Percentiles rank a stretch among this genome's conserved stretches.
These are phyloP conservation scores for Nysson spinosus DNA, from an alignment of 2,888 invertebrate species.

Conservation along the genomic window DNA sequence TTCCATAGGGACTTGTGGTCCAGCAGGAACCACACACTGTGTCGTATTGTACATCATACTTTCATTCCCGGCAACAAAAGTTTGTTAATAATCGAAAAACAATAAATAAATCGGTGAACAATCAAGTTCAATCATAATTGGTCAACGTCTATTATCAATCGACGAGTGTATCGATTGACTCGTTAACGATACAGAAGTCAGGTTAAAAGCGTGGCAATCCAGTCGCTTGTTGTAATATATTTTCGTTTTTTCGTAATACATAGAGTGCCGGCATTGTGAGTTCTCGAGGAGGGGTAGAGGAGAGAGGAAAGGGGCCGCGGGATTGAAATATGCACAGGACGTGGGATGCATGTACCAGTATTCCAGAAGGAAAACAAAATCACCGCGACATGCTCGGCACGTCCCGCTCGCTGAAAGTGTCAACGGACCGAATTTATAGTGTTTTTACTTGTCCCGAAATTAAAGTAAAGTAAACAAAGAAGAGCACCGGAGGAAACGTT, in stretches of 20 bases:
- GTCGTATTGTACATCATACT: too few relatives aligned
- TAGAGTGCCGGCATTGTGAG: slow-evolving; percentile 26
- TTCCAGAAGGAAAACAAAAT: slow-evolving; percentile 39
- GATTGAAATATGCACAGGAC: slow-evolving; percentile 57
- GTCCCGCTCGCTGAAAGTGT: slow-evolving; percentile 41
- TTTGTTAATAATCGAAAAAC: neutral
- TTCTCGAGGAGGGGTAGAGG: too few relatives aligned
- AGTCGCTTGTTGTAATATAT: slow-evolving; percentile 49
- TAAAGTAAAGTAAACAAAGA: slow-evolving; percentile 17
- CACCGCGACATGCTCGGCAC: slow-evolving; percentile 31
- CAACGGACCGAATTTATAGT: slow-evolving; percentile 48
- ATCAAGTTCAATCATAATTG: too few relatives aligned
- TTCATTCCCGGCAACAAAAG: too few relatives aligned
- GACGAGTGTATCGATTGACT: neutral
- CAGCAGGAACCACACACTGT: too few relatives aligned
- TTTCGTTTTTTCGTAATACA: slow-evolving; percentile 41
- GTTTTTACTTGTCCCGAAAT: slow-evolving; percentile 40
- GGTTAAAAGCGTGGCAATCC: slow-evolving; percentile 10
- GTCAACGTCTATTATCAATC: neutral
- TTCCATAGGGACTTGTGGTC: too few relatives aligned
- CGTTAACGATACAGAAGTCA: neutral
- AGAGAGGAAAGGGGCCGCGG: slow-evolving; percentile 14
- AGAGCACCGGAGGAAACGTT: neutral
- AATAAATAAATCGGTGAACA: neutral
- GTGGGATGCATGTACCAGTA: slow-evolving; percentile 45